phyloP scores from a whole-genome alignment of 2,888 invertebrate genomes.

The Melanophora roralis region DNA sequence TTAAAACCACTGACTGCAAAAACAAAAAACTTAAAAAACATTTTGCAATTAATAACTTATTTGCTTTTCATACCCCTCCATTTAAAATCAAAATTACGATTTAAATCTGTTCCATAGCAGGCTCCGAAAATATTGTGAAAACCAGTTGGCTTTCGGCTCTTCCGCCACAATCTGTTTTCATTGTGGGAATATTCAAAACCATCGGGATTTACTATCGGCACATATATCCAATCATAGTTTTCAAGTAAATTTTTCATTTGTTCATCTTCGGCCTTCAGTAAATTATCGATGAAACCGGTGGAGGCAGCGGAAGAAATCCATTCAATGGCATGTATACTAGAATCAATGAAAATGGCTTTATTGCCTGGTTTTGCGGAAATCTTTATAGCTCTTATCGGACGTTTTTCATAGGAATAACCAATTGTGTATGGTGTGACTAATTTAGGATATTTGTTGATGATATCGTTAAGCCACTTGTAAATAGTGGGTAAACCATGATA shows the following conservation, averaged over 20 bases:
- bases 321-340: slow-evolving; percentile 71
- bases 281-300: slow-evolving; percentile 67
- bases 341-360: slow-evolving; percentile 70
- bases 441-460: neutral
- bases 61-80: slow-evolving; percentile 64
- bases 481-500: slow-evolving; percentile 68
- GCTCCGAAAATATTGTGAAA: slow-evolving; percentile 61
- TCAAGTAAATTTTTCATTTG: slow-evolving; percentile 56
- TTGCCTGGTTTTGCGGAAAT: slow-evolving; percentile 67
- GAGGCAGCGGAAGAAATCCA: slow-evolving; percentile 71
- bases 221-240: slow-evolving; percentile 69
- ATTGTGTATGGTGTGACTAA: slow-evolving; percentile 52
- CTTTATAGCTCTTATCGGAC: slow-evolving; percentile 66
- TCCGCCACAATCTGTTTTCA: slow-evolving; percentile 69
- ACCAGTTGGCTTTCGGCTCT: slow-evolving; percentile 70
- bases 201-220: slow-evolving; percentile 71
- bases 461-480: slow-evolving; percentile 67
- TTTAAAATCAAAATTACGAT: slow-evolving; percentile 68
- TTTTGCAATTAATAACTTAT: too few relatives aligned
- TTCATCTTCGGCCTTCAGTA: slow-evolving; percentile 64
- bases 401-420: slow-evolving; percentile 68
- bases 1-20: too few relatives aligned
- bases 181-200: slow-evolving; percentile 68
- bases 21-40: too few relatives aligned
- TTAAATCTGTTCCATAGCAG: slow-evolving; percentile 69